Evolutionary conservation across 2,797 vertebrate genomes (phyloP), one percentile per base, ranked within the genome.

Genomic region (Meriones psammophilus): DNA sequence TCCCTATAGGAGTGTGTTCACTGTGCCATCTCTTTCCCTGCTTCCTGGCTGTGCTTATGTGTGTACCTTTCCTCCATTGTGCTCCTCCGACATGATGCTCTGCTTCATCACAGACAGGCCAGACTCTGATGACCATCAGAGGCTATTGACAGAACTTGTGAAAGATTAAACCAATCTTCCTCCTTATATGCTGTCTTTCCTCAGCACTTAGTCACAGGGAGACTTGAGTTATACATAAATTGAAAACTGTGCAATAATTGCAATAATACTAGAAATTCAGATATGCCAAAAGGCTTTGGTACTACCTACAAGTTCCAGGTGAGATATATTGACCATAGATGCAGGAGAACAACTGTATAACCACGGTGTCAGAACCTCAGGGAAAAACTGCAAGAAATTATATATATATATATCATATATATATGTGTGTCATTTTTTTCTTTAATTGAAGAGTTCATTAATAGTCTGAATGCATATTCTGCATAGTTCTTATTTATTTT

Each of bases 31-130:
- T 50, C 56, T 26, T 60, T 24, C 10, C 30, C 71, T 14, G 8
- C 36, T 66, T 46, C 85, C 33, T 17, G 13, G 13, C 33, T 56
- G 54, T 2, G 28, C 20, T 24, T 36, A 60, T 3, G n/a, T 33
- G 0, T 1, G 0, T 28, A 7, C 6, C 30, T 58, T n/a, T 50
- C 71, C 15, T 42, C 36, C 9, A 28, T 6, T 12, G 1, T 26
- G 13, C 1, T 3, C 69, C 39, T 39, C n/a, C 15, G 1, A 1
- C 39, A 24, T 62, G 39, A n/a, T n/a, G 28, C 3, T 62, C 28
- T 60, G 36, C 50, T 58, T 22, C 6, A 42, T 73, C 1, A 62
- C 0, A 3, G 50, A n/a, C 9, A 76, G 86, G 85, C 7, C 0
- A 24, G 39, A 36, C 42, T 15, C 4, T 73, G 39, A 1, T 30